These are phyloP conservation scores for Macropus fuliginosus DNA, from an alignment of 2,797 vertebrate species.

Conservation along the genomic window DNA sequence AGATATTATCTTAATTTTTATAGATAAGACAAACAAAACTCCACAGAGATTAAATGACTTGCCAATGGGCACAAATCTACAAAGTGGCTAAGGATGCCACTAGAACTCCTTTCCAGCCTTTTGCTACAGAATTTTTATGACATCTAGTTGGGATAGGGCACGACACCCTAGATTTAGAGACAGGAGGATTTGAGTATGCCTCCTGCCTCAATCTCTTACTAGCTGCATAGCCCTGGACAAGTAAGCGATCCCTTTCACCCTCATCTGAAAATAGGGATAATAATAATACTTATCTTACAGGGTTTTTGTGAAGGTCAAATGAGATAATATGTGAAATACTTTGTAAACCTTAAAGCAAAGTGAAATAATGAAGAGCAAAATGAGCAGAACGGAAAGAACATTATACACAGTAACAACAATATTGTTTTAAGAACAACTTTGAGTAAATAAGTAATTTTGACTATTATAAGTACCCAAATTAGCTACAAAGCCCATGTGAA, in stretches of 20 bases:
- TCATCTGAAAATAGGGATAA: neutral
- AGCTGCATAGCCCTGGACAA: neutral
- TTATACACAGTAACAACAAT: neutral
- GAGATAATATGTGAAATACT: neutral
- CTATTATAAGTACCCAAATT: neutral
- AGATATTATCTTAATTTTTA: neutral
- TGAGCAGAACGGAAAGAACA: neutral
- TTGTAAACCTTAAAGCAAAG: neutral
- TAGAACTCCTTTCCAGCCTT: neutral
- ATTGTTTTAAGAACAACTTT: neutral
- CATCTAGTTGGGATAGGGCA: neutral
- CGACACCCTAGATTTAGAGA: neutral
- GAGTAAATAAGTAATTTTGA: neutral
- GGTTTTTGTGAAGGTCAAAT: neutral
- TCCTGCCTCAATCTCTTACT: neutral
- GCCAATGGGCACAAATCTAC: too few relatives aligned
- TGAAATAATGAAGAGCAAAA: neutral
- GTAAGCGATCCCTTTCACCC: neutral
- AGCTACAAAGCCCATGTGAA: neutral
- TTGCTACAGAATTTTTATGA: neutral
- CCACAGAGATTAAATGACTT: neutral
- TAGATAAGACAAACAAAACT: constrained; percentile 30
- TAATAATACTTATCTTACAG: neutral
- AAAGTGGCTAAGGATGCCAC: neutral
- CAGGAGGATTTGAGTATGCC: neutral